Evolutionary conservation across 2,888 invertebrate genomes (phyloP).

Genomic region (Galeopsomyia nigrocyanea): DNA sequence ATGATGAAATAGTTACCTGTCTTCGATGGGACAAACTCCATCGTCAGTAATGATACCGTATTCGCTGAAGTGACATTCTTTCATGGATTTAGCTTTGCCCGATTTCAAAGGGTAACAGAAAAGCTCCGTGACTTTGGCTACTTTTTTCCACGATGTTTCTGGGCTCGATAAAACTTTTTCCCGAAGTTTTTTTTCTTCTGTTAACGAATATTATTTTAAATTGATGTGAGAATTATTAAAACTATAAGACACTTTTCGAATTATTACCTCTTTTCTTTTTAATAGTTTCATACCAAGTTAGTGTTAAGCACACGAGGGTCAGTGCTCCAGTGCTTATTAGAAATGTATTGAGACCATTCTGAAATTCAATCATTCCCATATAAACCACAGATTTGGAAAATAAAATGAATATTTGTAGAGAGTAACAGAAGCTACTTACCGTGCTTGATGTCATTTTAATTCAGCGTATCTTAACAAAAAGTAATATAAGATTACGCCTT

Average conservation of each 20-base stretch:
- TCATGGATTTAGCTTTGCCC: slow-evolving; percentile 60
- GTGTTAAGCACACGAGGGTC: neutral
- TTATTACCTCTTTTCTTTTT: too few relatives aligned
- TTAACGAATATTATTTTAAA: neutral
- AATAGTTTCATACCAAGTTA: neutral
- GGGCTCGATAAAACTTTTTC: slow-evolving; percentile 34
- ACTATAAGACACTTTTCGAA: too few relatives aligned
- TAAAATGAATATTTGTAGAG: too few relatives aligned
- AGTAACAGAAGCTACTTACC: too few relatives aligned
- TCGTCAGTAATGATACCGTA: slow-evolving; percentile 58
- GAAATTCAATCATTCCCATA: neutral
- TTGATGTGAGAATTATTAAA: too few relatives aligned
- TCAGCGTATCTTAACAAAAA: too few relatives aligned
- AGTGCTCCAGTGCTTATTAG: slow-evolving; percentile 4
- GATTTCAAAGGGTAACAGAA: slow-evolving; percentile 68
- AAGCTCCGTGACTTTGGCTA: slow-evolving; percentile 63
- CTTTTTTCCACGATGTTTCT: slow-evolving; percentile 61
- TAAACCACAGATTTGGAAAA: neutral
- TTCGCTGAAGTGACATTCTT: slow-evolving; percentile 61
- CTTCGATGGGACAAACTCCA: slow-evolving; percentile 54
- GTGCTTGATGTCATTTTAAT: too few relatives aligned
- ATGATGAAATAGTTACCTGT: slow-evolving; percentile 54
- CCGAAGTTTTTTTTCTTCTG: neutral
- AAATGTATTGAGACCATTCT: slow-evolving; percentile 18
- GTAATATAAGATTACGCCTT: too few relatives aligned